These are phyloP conservation scores for Prietella phreatophila DNA, from an alignment of 2,113 vertebrate genomes.

Conservation along the genomic window DNA sequence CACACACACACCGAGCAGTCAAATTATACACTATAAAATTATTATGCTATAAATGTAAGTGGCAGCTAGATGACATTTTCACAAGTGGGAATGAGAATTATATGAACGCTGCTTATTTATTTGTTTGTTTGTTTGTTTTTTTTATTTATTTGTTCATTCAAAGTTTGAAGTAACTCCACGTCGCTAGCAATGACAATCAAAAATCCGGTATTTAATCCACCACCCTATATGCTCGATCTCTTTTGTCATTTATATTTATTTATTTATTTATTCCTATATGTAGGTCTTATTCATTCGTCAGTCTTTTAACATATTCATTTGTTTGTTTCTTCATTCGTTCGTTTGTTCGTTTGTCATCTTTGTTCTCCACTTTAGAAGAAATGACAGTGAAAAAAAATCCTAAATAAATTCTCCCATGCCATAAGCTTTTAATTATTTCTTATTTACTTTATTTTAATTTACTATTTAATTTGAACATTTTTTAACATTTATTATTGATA, in stretches of 20 bases:
- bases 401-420: not conserved
- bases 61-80: slow-evolving; percentile 22
- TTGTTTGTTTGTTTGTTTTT: not conserved
- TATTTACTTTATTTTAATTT: not conserved
- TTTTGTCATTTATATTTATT: not conserved
- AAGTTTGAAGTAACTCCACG: not conserved
- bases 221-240: not conserved
- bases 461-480: not conserved
- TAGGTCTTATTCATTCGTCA: not conserved
- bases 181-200: not conserved
- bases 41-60: slow-evolving; percentile 34
- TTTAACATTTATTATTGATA: not conserved
- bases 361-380: not conserved
- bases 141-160: not conserved
- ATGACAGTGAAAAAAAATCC: not conserved
- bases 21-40: slow-evolving; percentile 65
- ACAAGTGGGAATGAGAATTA: slow-evolving; percentile 11
- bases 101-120: not conserved
- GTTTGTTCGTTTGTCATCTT: too few relatives aligned
- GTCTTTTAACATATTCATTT: not conserved
- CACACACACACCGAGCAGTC: slow-evolving; percentile 63
- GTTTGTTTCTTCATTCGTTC: not conserved
- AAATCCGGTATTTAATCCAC: not conserved
- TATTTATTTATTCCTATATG: not conserved
- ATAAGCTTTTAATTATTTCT: not conserved